phyloP scores from a whole-genome alignment of 2,113 vertebrate genomes.

The Megaceryle maxima region DNA sequence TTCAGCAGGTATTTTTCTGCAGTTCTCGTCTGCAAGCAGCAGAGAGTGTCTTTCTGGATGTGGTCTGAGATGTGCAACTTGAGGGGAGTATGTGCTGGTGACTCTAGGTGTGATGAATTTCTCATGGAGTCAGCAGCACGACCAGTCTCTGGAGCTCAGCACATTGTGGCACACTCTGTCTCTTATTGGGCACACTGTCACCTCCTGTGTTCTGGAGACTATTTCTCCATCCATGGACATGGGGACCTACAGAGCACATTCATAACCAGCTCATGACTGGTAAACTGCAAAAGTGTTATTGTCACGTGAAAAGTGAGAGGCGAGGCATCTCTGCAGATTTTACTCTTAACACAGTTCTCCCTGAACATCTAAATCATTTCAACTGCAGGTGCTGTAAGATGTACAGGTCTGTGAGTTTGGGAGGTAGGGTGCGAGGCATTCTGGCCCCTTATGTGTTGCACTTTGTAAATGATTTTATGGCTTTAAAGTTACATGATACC shows the following conservation, averaged over 20 bases:
- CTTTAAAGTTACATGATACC: neutral
- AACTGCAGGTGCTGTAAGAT: neutral
- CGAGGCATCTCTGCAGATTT: neutral
- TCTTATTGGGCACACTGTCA: accelerated
- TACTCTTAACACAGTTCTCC: neutral
- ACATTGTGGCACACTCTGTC: neutral
- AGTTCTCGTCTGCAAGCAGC: neutral
- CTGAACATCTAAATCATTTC: neutral
- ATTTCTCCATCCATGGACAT: accelerated
- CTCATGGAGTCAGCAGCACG: accelerated
- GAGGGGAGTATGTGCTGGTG: neutral
- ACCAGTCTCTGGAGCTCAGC: neutral
- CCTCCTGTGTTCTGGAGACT: neutral
- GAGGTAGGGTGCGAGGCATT: neutral
- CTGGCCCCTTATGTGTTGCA: neutral
- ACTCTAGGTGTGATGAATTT: neutral
- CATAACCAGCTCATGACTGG: neutral
- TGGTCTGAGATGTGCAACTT: neutral
- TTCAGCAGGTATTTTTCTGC: neutral
- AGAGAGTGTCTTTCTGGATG: neutral
- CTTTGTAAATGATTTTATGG: neutral
- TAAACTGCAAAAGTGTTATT: neutral
- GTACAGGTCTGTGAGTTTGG: neutral
- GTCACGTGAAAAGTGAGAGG: neutral
- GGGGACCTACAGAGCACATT: neutral